These are phyloP conservation scores for Barypeithes pellucidus DNA, from an alignment of 2,888 invertebrate species.

Conservation along the genomic window DNA sequence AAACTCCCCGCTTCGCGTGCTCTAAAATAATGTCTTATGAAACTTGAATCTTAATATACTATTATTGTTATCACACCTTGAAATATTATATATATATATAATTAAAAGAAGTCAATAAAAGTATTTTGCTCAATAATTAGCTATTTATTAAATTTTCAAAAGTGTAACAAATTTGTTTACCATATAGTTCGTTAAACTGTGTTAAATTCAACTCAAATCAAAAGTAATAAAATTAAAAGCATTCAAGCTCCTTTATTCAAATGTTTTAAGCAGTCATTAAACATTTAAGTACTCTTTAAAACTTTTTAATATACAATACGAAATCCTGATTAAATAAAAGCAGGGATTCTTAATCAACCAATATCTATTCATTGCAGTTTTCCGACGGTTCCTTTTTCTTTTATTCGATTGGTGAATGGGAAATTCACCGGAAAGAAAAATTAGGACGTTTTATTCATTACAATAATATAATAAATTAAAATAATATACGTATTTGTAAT, in stretches of 20 bases:
- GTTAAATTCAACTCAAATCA: not conserved
- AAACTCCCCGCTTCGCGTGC: no score
- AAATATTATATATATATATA: no score
- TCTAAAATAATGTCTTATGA: no score
- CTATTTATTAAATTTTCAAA: no score
- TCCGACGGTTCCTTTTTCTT: slow-evolving; percentile 11
- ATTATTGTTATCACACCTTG: no score
- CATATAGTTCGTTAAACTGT: not conserved
- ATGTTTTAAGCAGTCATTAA: slow-evolving; percentile 33
- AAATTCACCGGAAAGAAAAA: not conserved
- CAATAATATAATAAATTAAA: no score
- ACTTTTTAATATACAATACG: slow-evolving; percentile 34
- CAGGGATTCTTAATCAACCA: slow-evolving; percentile 37
- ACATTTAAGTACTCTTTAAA: slow-evolving; percentile 33
- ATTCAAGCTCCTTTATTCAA: not conserved
- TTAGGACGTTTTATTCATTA: no score
- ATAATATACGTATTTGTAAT: no score
- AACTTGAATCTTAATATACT: no score
- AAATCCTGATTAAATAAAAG: slow-evolving; percentile 25
- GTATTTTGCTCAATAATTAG: no score
- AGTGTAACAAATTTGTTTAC: not conserved
- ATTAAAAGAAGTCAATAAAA: no score
- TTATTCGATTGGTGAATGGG: not conserved
- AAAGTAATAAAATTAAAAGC: not conserved
- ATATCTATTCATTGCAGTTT: slow-evolving; percentile 41